phyloP scores from a whole-genome alignment of 2,888 invertebrate species.

The Nomada ferruginata region DNA sequence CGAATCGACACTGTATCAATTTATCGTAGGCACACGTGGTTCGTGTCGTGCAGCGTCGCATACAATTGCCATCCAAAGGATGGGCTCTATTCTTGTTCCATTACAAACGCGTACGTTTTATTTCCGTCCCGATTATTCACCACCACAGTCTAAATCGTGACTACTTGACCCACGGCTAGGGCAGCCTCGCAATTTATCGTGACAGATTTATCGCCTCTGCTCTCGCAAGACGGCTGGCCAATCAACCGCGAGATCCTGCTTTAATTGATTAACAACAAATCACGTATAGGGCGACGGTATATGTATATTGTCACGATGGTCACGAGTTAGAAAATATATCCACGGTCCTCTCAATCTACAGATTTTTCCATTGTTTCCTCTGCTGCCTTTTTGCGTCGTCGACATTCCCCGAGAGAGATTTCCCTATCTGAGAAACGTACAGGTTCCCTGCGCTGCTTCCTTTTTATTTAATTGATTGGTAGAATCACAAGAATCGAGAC shows the following conservation, averaged over 20 bases:
- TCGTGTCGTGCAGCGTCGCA: neutral
- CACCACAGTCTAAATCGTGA: slow-evolving; percentile 57
- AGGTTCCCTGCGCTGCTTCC: too few species aligned
- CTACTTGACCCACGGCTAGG: slow-evolving; percentile 63
- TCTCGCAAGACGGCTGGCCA: slow-evolving; percentile 52
- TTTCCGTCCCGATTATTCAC: slow-evolving; percentile 60
- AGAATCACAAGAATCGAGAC: neutral
- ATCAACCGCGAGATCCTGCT: slow-evolving; percentile 56
- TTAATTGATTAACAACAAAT: slow-evolving; percentile 68
- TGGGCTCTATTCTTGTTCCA: slow-evolving; percentile 28
- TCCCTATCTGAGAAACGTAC: neutral
- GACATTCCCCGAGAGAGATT: neutral
- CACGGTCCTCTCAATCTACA: neutral
- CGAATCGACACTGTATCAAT: neutral
- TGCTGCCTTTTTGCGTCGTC: neutral
- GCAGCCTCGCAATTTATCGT: slow-evolving; percentile 62
- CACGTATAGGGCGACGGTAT: slow-evolving; percentile 30
- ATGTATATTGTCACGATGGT: slow-evolving; percentile 34
- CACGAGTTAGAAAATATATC: neutral
- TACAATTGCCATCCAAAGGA: neutral
- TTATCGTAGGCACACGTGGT: neutral
- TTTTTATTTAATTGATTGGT: neutral
- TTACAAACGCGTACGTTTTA: slow-evolving; percentile 45
- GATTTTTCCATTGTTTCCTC: neutral
- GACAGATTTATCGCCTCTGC: slow-evolving; percentile 64